Conservation (phyloP, 2,888 invertebrate genomes). For the Tiphia femorata region DNA sequence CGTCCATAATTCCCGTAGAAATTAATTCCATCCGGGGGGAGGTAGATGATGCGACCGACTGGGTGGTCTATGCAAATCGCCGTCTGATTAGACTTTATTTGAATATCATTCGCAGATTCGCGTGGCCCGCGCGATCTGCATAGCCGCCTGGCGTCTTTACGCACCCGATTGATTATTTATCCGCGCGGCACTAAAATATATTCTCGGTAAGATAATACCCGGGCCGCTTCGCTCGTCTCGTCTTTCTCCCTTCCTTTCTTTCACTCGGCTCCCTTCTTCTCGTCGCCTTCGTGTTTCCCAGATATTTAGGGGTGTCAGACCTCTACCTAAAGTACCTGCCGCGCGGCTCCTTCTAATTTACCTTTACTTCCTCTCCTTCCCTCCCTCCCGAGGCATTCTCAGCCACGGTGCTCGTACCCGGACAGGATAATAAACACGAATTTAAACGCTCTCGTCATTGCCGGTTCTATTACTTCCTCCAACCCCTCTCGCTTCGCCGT, state of each 20-base stretch:
- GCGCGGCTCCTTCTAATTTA: not conserved
- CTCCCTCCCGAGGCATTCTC: not conserved
- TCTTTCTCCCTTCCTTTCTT: not conserved
- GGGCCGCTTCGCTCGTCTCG: no score
- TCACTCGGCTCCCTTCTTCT: not conserved
- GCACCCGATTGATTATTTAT: not conserved
- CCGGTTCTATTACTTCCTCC: not conserved
- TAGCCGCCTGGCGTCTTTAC: not conserved
- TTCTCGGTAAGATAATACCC: no score
- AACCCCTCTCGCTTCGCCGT: not conserved
- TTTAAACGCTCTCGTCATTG: no score
- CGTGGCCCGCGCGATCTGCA: not conserved
- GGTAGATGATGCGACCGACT: no score
- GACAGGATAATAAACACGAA: no score
- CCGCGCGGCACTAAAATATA: no score
- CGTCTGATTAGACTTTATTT: not conserved
- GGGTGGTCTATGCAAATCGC: not conserved
- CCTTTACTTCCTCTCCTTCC: not conserved
- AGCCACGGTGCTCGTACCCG: no score
- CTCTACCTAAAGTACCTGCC: not conserved
- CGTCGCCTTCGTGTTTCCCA: no score
- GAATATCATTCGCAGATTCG: not conserved
- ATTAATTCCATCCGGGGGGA: slow-evolving; percentile 3
- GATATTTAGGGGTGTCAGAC: not conserved
- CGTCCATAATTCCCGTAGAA: no score